phyloP scores from a whole-genome alignment of 1,140 invertebrate species.

The Meteorus sp. region DNA sequence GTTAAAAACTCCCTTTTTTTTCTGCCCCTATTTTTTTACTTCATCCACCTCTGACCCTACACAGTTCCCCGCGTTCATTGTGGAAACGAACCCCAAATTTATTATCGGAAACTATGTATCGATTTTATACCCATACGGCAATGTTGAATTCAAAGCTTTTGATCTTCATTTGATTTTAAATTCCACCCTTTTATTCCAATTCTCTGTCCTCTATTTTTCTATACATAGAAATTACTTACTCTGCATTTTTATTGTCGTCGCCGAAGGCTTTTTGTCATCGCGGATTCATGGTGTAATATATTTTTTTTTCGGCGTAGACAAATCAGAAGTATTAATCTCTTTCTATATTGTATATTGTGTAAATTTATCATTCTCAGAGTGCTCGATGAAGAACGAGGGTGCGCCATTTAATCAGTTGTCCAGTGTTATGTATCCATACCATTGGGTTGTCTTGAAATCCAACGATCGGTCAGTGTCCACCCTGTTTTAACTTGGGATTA shows the following conservation, averaged over 20 bases:
- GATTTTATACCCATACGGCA: constrained; percentile 23
- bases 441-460: constrained; percentile 5
- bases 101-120: constrained; percentile 31
- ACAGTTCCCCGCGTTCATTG: too few species aligned
- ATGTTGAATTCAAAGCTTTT: constrained; percentile 10
- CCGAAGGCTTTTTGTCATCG: not conserved
- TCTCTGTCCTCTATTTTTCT: constrained; percentile 8
- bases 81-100: constrained; percentile 27
- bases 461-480: constrained; percentile 31
- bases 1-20: constrained; percentile 13
- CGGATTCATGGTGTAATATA: too few species aligned
- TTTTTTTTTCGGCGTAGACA: not conserved
- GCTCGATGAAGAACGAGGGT: not conserved
- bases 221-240: not conserved
- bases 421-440: constrained; percentile 12
- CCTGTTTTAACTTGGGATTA: constrained; percentile 32
- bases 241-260: too few species aligned
- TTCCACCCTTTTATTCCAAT: constrained; percentile 19
- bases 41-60: constrained; percentile 2
- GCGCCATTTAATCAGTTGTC: constrained; percentile 30
- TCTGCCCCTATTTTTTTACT: not conserved
- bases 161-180: constrained; percentile 30
- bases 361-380: too few species aligned
- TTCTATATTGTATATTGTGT: too few species aligned
- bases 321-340: constrained; percentile 10